Conservation (phyloP, 2,888 invertebrate species). For the Mythimna loreyi region DNA sequence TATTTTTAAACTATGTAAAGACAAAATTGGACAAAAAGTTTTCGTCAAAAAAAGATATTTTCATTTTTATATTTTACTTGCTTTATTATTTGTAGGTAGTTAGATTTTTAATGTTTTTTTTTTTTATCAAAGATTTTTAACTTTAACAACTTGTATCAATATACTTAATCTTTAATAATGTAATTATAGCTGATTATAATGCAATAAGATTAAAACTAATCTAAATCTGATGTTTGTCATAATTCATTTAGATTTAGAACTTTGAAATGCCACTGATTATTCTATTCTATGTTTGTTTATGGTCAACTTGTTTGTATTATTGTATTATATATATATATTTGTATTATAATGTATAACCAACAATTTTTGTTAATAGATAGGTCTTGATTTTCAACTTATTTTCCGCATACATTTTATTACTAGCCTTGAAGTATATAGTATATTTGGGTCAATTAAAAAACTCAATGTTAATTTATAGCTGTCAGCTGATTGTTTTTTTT, state of each 20-base stretch:
- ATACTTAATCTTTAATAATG: slow-evolving; percentile 13
- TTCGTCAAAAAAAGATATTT: neutral
- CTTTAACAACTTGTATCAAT: slow-evolving; percentile 3
- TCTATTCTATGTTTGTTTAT: neutral
- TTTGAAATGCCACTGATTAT: neutral
- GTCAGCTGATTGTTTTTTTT: neutral
- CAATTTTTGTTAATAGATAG: too few species aligned
- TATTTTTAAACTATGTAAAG: too few species aligned
- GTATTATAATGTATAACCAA: too few species aligned
- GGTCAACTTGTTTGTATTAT: neutral
- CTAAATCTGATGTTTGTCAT: slow-evolving; percentile 22
- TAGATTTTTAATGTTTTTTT: neutral
- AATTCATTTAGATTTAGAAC: slow-evolving; percentile 23
- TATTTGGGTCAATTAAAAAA: slow-evolving; percentile 6
- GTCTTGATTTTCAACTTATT: too few species aligned
- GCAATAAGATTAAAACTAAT: slow-evolving; percentile 8
- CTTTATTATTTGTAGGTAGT: neutral
- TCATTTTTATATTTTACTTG: neutral
- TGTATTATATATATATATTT: too few species aligned
- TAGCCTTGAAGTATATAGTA: too few species aligned
- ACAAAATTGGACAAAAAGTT: neutral
- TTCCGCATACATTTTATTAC: too few species aligned
- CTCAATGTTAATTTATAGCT: neutral
- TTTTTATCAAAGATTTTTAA: neutral
- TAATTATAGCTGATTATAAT: slow-evolving; percentile 25